Base-by-base conservation (phyloP, 2,797 vertebrate species). In the Botia almorhae region DNA sequence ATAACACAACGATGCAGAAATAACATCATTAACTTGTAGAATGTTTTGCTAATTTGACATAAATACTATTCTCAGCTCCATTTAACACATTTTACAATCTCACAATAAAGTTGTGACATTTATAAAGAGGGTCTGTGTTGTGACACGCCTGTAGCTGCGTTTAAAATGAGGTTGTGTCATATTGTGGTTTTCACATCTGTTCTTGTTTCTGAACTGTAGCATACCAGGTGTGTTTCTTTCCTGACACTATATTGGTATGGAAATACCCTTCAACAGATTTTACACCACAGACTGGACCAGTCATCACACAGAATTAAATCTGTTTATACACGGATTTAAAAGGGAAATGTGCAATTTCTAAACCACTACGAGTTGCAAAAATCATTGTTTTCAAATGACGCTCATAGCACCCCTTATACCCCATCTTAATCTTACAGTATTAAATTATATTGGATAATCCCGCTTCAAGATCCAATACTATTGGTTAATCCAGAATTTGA, bases 221-320 rank as follows among this genome's bases (percentile, higher is more conserved):
- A 46, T 77, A 39, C 64, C 46, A 60, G 60, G 39, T 50, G 60
- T 53, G 55, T 26, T 29, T 23, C 77, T 67, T 61, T 46, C 55
- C 64, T 78, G 63, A 11, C 56, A 67, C 21, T 78, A 29, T 29
- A 29, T 29, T 1, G 58, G 61, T 46, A 74, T 79, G 81, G 76
- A 70, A 79, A 75, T 69, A 61, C 76, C 58, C 64, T 78, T 61
- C 53, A 68, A 61, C 75, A 68, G 76, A 74, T 78, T 61, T 74
- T 14, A 43, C 70, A 74, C 75, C 33, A 51, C 29, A 60, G 69
- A 29, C 43, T 58, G 36, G 46, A 17, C 43, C 61, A n/a, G 46
- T 60, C 43, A 48, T 29, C 36, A 60, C 10, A 67, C 7, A 48
- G 53, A 77, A 69, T 16, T 39, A 17, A 76, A 55, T 65, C 46